Evolutionary conservation across 2,797 vertebrate species (phyloP), one percentile per base, ranked within the genome.

Genomic region (Phrynocephalus vlangalii): DNA sequence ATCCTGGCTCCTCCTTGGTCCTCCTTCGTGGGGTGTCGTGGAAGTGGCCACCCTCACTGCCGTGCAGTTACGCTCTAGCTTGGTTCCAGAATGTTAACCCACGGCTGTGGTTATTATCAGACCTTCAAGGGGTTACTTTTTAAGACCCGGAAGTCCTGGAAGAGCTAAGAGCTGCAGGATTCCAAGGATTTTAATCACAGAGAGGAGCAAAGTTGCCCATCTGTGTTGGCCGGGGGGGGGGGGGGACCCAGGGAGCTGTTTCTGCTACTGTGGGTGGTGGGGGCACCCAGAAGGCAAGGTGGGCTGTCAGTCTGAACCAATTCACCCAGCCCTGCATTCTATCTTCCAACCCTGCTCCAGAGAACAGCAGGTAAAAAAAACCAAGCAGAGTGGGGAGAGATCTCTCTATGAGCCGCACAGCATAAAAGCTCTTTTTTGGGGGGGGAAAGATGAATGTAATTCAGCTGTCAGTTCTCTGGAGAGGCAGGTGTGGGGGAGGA

Each of bases 401-500:
- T 30, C 30, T 33, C 2, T 24, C 66, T 79, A 1, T 67, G 28
- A 78, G 75, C 63, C 18, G 5, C 56, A 22, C 33, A 5, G 22
- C 76, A 79, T 48, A 56, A 60, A 66, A 33, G 30, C 85, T 3
- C 33, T 10, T 56, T 50, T 16, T 52, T 50, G 78, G 78, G 72
- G 28, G 28, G 44, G 28, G n/a, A 5, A 26, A 67, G 78, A 72
- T 26, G 78, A 86, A 73, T 75, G 68, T 76, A 76, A 82, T 67
- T 66, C 82, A 73, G 44, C 82, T 78, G 67, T 73, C 67, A 73
- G 28, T 50, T 66, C 67, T 84, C 20, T 50, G n/a, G 87, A 72
- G 44, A 63, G 33, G 50, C 75, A 0, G 52, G 60, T 44, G 60
- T 87, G 75, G 86, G 75, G 86, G 82, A 63, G 86, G 86, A 26